Conservation (phyloP, 2,888 invertebrate genomes). For the Dasypolia templi region DNA sequence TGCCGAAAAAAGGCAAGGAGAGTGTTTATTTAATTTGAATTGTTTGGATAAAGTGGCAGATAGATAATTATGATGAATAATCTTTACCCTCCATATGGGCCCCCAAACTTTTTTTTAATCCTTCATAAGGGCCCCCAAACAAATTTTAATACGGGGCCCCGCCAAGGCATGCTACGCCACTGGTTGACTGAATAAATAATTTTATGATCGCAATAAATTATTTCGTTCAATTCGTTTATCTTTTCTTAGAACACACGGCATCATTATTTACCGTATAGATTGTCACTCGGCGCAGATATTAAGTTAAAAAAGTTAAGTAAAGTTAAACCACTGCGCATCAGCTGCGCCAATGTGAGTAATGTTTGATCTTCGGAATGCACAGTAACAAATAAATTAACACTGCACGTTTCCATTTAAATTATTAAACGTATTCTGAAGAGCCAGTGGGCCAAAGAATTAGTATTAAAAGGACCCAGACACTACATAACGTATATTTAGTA, state of each 20-base stretch:
- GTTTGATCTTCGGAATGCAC: not conserved
- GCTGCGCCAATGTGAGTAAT: conserved; percentile 11
- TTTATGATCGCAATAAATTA: conserved; percentile 3
- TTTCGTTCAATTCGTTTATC: not conserved
- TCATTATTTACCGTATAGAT: conserved; percentile 8
- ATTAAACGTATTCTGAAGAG: conserved; percentile 1
- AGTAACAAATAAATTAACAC: conserved; percentile 2
- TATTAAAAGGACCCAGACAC: conserved; percentile 31
- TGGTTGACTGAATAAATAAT: too few relatives aligned
- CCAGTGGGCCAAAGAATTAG: not conserved
- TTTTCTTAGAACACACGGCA: not conserved
- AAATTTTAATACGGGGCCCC: too few relatives aligned
- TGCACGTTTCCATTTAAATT: conserved; percentile 14
- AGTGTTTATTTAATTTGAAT: too few relatives aligned
- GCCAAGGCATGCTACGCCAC: too few relatives aligned
- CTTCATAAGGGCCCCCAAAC: too few relatives aligned
- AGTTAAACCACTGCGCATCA: not conserved
- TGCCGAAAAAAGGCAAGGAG: too few relatives aligned
- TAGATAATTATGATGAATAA: too few relatives aligned
- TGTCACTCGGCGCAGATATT: not conserved
- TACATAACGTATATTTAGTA: conserved; percentile 19
- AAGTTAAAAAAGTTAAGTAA: too few relatives aligned
- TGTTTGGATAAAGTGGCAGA: too few relatives aligned
- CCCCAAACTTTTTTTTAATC: too few relatives aligned
- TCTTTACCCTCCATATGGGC: too few relatives aligned